Evolutionary conservation across 2,113 vertebrate genomes (phyloP).

Genomic region (Cavia aperea): DNA sequence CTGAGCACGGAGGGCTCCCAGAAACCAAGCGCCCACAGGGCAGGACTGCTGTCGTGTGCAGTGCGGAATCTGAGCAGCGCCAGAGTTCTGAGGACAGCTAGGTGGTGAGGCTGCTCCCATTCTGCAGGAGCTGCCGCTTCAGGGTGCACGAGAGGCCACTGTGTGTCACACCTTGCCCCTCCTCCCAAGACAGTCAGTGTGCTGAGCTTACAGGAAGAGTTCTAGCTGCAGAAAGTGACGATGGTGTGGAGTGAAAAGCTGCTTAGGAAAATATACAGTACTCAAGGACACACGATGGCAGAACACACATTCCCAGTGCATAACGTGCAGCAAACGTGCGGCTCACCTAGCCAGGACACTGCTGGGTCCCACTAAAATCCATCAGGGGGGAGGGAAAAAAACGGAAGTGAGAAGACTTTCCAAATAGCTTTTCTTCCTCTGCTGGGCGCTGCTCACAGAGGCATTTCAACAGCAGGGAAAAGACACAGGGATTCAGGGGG

Average conservation of each 20-base stretch:
- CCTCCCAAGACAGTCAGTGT: conserved; percentile 66
- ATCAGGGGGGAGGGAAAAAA: conserved; percentile 76
- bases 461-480: background rate
- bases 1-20: background rate
- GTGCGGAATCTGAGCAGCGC: background rate
- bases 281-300: conserved; percentile 77
- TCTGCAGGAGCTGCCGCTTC: conserved; percentile 35
- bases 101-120: background rate
- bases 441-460: conserved; percentile 41
- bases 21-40: background rate
- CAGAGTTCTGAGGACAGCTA: background rate
- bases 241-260: conserved; percentile 81
- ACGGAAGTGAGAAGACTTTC: conserved; percentile 75
- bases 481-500: background rate
- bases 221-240: conserved; percentile 79
- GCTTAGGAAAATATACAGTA: conserved; percentile 63
- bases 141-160: conserved; percentile 60
- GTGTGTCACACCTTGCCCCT: conserved; percentile 65
- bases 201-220: conserved; percentile 67
- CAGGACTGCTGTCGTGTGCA: background rate
- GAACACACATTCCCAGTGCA: conserved; percentile 82
- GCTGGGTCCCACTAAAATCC: conserved; percentile 79
- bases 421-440: conserved; percentile 42
- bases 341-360: conserved; percentile 80
- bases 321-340: conserved; percentile 84